Evolutionary conservation across 1,140 invertebrate genomes (phyloP), one percentile per base, ranked within the genome.

Genomic region (Penaeus indicus): DNA sequence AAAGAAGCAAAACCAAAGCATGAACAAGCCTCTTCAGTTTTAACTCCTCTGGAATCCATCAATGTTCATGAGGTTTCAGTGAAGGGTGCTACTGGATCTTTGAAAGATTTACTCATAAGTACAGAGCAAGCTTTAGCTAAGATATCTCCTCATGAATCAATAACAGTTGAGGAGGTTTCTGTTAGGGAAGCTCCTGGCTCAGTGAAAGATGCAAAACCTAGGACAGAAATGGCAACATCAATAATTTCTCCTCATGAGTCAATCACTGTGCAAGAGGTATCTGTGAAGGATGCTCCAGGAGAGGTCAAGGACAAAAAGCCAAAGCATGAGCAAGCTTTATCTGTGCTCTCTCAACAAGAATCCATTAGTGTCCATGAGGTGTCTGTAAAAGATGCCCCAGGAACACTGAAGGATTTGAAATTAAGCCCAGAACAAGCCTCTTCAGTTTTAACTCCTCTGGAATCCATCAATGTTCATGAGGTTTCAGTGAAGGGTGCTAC

Each of bases 391-490:
- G 95, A 95, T 93, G 92, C 92, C 69, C 80, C 64, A 69, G 86
- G 93, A 89, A 93, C 94, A 88, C 91, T 90, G 25, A 91, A 92
- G 86, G 92, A 94, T 38, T 62, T 92, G 5, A 92, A 91, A 90
- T 94, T 94, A 25, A 93, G 93, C 64, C 86, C 88, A 47, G 85
- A 87, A 38, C 62, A 69, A 42, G 84, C 78, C 18, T 25, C 67
- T 72, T 32, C 67, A 25, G 18, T 32, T 47, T 61, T 80, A 54
- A 54, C 54, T 21, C 38, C 42, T 22, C 78, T 42, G 21, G 78
- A 95, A 92, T 93, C 93, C 86, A 80, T 95, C 21, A 92, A 93
- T 75, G 90, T 95, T 13, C 92, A 92, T 62, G 91, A 95, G 90
- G 93, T 94, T 90, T 92, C 94, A 92, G 90, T 93, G n/a, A 93